Conservation (phyloP, 2,797 vertebrate species). For the Chrysolophus pictus region DNA sequence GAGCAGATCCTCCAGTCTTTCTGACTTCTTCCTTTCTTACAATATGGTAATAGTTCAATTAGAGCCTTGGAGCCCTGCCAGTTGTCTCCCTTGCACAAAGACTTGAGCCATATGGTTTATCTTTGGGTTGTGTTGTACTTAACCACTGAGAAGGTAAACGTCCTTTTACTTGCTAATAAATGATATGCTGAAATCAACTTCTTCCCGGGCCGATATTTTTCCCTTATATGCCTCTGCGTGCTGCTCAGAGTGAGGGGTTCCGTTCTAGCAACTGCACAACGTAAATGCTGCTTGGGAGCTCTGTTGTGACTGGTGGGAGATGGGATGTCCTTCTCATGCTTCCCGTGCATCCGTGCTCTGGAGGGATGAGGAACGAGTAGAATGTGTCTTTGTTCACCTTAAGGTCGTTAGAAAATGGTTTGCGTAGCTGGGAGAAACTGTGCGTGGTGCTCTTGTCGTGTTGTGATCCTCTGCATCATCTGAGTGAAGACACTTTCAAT, state of each 20-base stretch:
- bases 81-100: background rate
- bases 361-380: background rate
- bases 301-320: background rate
- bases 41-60: background rate
- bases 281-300: background rate
- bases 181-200: background rate
- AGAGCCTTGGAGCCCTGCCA: conserved; percentile 24
- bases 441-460: background rate
- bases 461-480: conserved; percentile 1
- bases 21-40: background rate
- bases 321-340: background rate
- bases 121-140: background rate
- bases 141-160: background rate
- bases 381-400: background rate
- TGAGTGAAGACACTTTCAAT: conserved; percentile 29
- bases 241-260: background rate
- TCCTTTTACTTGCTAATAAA: background rate
- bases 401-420: background rate
- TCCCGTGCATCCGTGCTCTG: background rate
- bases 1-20: conserved; percentile 4
- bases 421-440: conserved; percentile 9
- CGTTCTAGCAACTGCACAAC: accelerated
- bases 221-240: background rate
- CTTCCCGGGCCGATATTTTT: background rate
- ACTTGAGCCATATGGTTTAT: background rate